phyloP scores from a whole-genome alignment of 2,113 vertebrate species.

The Bubo blakistoni region DNA sequence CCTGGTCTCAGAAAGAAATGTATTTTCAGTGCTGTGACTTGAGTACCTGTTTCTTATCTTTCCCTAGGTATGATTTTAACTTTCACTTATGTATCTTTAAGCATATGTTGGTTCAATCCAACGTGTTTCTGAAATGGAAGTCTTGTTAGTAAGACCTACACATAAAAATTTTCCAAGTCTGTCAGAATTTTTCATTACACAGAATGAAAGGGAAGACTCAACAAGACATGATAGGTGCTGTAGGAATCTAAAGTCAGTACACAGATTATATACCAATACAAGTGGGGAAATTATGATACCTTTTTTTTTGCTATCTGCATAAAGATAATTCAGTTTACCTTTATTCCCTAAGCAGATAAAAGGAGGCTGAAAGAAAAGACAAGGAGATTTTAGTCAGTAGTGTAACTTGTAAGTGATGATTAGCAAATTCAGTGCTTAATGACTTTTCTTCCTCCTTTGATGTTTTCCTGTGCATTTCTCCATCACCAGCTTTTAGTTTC shows the following conservation, averaged over 20 bases:
- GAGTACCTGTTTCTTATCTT: neutral
- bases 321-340: neutral
- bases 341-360: neutral
- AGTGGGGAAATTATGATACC: neutral
- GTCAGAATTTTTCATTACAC: neutral
- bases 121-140: neutral
- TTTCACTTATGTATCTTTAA: neutral
- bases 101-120: neutral
- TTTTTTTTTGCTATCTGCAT: neutral
- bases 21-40: neutral
- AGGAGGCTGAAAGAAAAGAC: neutral
- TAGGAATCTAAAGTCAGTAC: neutral
- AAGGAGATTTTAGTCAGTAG: neutral
- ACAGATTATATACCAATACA: neutral
- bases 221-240: neutral
- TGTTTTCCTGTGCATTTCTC: neutral
- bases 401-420: slow-evolving; percentile 9
- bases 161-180: neutral
- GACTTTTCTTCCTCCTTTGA: slow-evolving; percentile 31
- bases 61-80: neutral
- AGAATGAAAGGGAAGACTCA: neutral
- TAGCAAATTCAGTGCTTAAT: slow-evolving; percentile 33
- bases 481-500: neutral
- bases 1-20: neutral
- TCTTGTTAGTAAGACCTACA: neutral